Percentiles rank a stretch among this genome's conserved stretches.
Evolutionary conservation across 2,888 invertebrate species (phyloP).

Genomic region (Salpingus planirostris): DNA sequence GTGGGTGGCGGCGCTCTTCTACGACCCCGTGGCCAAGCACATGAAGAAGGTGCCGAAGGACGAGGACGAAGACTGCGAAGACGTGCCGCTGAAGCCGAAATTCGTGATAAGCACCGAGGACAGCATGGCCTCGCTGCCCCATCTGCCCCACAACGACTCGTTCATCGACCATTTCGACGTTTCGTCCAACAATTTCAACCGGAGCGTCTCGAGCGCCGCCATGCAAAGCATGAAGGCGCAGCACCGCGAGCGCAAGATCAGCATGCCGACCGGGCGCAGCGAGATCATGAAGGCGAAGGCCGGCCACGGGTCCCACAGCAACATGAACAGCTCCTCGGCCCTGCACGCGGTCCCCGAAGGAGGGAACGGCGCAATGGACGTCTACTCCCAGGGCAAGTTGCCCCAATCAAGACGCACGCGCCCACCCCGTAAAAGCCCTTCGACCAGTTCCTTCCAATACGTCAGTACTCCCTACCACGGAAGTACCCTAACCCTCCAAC

Average conservation of each 20-base stretch:
- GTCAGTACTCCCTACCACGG: constrained; percentile 81
- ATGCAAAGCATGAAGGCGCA: constrained; percentile 47
- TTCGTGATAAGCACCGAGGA: constrained; percentile 38
- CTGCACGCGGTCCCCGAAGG: constrained; percentile 65
- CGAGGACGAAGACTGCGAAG: constrained; percentile 26
- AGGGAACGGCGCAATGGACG: constrained; percentile 28
- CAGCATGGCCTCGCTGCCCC: constrained; percentile 32
- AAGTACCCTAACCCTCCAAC: constrained; percentile 70
- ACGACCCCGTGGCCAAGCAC: constrained; percentile 76
- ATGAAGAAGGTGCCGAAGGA: constrained; percentile 53
- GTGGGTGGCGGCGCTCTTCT: constrained; percentile 75
- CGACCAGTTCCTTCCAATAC: constrained; percentile 75
- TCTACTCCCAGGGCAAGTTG: constrained; percentile 28
- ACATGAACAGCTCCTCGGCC: constrained; percentile 34
- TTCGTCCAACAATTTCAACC: constrained; percentile 45
- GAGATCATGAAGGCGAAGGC: constrained; percentile 33
- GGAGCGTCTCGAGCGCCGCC: constrained; percentile 65
- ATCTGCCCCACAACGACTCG: constrained; percentile 34
- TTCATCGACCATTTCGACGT: constrained; percentile 32
- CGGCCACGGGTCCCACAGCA: constrained; percentile 24
- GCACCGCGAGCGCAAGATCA: constrained; percentile 50
- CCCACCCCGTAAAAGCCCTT: constrained; percentile 60
- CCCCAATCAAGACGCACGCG: constrained; percentile 26
- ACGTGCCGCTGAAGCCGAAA: constrained; percentile 33
- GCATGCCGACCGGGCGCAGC: constrained; percentile 47